A percentile compares a stretch with the other conserved stretches of the same genome.
Conservation (phyloP, 2,113 vertebrate genomes). For the Sorex fumeus region DNA sequence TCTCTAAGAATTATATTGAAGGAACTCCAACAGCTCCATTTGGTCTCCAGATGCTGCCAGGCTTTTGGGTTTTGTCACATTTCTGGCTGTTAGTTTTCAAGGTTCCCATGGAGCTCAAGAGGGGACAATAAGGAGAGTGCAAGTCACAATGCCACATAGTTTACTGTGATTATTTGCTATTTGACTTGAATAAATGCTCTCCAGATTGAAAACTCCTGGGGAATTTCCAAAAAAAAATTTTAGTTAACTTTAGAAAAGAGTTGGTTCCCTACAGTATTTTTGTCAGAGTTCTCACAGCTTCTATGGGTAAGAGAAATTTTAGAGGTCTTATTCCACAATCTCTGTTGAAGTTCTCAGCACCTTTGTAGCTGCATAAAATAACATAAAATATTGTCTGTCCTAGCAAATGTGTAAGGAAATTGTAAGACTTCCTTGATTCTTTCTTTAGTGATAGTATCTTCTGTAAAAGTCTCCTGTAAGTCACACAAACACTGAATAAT, state of each 20-base stretch:
- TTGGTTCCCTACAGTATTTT: neutral
- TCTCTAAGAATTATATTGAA: neutral
- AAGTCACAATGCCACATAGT: neutral
- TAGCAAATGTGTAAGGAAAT: neutral
- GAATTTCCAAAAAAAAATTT: constrained; percentile 19
- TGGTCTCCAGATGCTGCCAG: neutral
- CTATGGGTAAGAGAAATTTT: neutral
- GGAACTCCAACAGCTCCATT: neutral
- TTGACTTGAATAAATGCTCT: neutral
- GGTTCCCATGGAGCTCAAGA: neutral
- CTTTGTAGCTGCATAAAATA: neutral
- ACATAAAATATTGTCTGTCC: neutral
- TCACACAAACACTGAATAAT: neutral
- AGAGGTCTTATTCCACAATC: neutral
- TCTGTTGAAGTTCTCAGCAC: neutral
- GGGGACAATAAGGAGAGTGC: neutral
- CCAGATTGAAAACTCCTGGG: neutral
- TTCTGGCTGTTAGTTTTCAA: neutral
- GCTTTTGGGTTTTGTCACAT: neutral
- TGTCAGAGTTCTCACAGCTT: neutral
- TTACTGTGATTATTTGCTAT: neutral
- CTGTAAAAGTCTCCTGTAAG: neutral
- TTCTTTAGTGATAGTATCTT: neutral
- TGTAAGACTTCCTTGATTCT: neutral
- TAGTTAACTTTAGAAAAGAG: neutral